Evolutionary conservation across 2,113 vertebrate species (phyloP), one percentile per base, ranked within the genome.

Genomic region (Saccopteryx bilineata): DNA sequence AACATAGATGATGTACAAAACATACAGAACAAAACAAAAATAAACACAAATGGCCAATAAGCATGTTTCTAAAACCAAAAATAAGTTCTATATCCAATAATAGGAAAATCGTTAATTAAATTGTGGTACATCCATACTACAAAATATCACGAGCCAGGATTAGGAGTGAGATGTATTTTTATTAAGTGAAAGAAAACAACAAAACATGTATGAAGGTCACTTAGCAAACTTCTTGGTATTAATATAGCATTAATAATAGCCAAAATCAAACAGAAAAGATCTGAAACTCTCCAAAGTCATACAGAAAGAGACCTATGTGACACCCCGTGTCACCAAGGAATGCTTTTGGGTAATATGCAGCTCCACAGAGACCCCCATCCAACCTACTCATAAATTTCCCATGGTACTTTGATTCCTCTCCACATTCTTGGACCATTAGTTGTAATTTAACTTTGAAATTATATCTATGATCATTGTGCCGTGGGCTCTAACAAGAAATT

Each of bases 171-270:
- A n/a, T 39, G 9, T 60, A 56, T 71, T 87, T 97, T 94, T 88
- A 96, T 81, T 84, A 90, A 90, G 21, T 93, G 65, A 85, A 50
- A 90, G 87, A 95, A 56, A 93, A 74, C 54, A 92, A 61, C n/a
- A 88, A 68, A 85, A 92, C 87, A 85, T 61, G 54, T 21, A 65
- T 61, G 39, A 23, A 87, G 58, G 60, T 60, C 66, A 79, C 21
- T 11, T 69, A 83, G 21, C 23, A 68, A 87, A 90, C 33, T 69
- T 33, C 31, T 81, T 52, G 8, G 21, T 54, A 33, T 39, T 39
- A 39, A 39, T 46, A 23, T 9, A n/a, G 19, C 17, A 69, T 58
- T 86, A 89, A 48, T n/a, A 78, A 58, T 91, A 68, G 18, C 11
- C 28, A 84, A 69, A 88, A 46, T 56, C 33, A 65, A 87, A 94